Evolutionary conservation across 2,113 vertebrate genomes (phyloP).

Genomic region (Saccopteryx bilineata): DNA sequence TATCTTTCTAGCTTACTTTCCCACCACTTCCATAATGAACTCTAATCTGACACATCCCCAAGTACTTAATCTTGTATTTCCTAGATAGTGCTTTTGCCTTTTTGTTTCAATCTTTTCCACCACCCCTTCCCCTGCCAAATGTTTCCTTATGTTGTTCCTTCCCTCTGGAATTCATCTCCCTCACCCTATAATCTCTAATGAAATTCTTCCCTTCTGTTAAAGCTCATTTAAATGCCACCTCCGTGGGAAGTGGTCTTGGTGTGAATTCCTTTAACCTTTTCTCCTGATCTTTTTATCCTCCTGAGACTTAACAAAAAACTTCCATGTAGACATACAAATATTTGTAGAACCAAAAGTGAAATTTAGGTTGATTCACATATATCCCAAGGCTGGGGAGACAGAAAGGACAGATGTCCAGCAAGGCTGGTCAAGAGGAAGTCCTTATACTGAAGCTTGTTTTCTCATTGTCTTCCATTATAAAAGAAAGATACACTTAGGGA

Average conservation of each 20-base stretch:
- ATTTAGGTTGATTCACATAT: conserved; percentile 38
- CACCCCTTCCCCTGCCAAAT: background rate
- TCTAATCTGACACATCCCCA: conserved; percentile 47
- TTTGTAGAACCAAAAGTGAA: conserved; percentile 19
- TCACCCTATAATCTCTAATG: conserved; percentile 70
- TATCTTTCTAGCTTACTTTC: conserved; percentile 51
- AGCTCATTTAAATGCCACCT: conserved; percentile 69
- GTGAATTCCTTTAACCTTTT: conserved; percentile 68
- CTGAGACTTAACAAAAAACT: conserved; percentile 34
- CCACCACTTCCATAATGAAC: conserved; percentile 30
- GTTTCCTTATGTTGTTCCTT: conserved; percentile 65
- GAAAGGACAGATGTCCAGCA: background rate
- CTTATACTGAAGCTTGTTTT: background rate
- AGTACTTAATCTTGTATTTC: conserved; percentile 50
- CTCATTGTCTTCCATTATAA: background rate
- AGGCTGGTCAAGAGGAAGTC: background rate
- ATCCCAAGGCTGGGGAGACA: background rate
- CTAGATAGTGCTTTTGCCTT: background rate
- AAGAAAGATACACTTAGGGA: conserved; percentile 2
- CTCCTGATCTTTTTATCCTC: conserved; percentile 64
- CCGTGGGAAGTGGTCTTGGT: conserved; percentile 65
- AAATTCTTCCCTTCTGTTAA: conserved; percentile 73
- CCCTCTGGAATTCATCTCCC: conserved; percentile 55
- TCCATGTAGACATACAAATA: conserved; percentile 42
- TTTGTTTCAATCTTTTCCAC: conserved; percentile 49